phyloP scores from a whole-genome alignment of 2,888 invertebrate species.

The Xanthorhoe designata region DNA sequence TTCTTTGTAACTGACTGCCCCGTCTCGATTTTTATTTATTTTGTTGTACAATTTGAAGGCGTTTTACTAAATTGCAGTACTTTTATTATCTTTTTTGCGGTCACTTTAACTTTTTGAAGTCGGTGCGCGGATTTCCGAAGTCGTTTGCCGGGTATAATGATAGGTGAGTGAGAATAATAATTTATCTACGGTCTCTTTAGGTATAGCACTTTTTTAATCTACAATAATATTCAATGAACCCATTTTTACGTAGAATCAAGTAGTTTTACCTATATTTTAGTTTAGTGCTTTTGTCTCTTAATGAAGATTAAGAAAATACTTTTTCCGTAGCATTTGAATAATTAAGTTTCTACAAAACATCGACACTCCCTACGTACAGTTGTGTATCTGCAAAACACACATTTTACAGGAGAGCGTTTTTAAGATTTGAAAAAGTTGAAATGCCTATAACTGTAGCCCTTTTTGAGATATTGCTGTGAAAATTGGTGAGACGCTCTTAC shows the following conservation, averaged over 20 bases:
- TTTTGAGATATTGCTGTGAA: too few species aligned
- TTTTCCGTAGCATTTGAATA: too few species aligned
- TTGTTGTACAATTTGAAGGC: slow-evolving; percentile 45
- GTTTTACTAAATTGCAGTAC: slow-evolving; percentile 32
- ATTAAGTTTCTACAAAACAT: too few species aligned
- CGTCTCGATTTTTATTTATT: slow-evolving; percentile 35
- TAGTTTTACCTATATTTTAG: neutral
- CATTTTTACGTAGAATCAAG: neutral
- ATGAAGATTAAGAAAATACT: too few species aligned
- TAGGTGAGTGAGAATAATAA: slow-evolving; percentile 65
- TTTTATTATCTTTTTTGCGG: slow-evolving; percentile 34
- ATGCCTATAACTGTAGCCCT: too few species aligned
- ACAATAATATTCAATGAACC: neutral
- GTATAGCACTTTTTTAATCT: neutral
- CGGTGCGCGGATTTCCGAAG: slow-evolving; percentile 65
- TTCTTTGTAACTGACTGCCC: slow-evolving; percentile 28
- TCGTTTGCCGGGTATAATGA: slow-evolving; percentile 73
- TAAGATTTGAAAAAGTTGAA: too few species aligned
- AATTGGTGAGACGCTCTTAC: too few species aligned
- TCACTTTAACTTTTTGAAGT: slow-evolving; percentile 70
- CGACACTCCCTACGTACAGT: too few species aligned
- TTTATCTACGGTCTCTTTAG: slow-evolving; percentile 12
- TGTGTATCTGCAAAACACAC: too few species aligned
- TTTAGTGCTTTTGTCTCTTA: too few species aligned
- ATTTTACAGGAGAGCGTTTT: too few species aligned